Evolutionary conservation across 2,113 vertebrate species (phyloP), one percentile per base, ranked within the genome.

Genomic region (Leucopsar rothschildi): DNA sequence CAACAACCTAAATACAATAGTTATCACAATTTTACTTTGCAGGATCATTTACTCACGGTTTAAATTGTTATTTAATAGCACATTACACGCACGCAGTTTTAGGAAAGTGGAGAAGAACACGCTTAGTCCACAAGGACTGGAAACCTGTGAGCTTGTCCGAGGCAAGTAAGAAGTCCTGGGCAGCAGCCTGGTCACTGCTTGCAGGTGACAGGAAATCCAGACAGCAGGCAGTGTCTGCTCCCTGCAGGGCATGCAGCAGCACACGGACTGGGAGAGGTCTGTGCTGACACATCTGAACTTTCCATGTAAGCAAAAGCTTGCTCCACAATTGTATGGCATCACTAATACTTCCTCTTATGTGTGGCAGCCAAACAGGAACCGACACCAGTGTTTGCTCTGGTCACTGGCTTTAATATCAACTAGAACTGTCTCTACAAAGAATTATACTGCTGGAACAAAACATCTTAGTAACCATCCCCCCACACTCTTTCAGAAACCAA

Each of bases 321-420:
- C 14, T 82, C 21, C 24, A n/a, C 19, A 27, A 23, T 10, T 2
- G 0, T 15, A 52, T 0, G 4, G 49, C 44, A 42, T 56, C 31
- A 49, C 11, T 60, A 68, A 83, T 10, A 15, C 8, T 61, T 78
- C 45, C 6, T 2, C 8, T 37, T 22, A 56, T 2, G 4, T 27
- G 37, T 11, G 19, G 25, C 50, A 87, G 25, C 37, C 63, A 66
- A 82, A 90, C 6, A 65, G 37, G 49, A 90, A 57, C 3, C 47
- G 20, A 55, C 8, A 78, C 12, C 22, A 65, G 10, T 65, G 60
- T 35, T 91, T 85, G n/a, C 37, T 85, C 66, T 77, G 44, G 42
- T 69, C 78, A 80, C 21, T 68, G 56, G 52, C 33, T 73, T 65
- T 85, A 65, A 73, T 15, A 86, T 45, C 35, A 63, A 16, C 31